Evolutionary conservation across 1,140 invertebrate genomes (phyloP).

Genomic region (Formica exsecta): DNA sequence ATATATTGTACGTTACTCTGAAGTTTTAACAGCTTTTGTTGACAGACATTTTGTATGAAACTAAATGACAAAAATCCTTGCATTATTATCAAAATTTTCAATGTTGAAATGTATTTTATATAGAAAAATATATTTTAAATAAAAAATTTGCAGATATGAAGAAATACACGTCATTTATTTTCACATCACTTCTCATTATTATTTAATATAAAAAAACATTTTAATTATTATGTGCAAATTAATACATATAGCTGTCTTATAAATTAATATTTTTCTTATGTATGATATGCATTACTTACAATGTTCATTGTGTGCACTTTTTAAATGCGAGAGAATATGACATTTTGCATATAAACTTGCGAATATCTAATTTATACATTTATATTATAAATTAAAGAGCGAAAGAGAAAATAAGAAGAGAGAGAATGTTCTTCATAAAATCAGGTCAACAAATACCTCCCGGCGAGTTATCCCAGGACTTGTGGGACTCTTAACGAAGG

Average conservation of each 20-base stretch:
- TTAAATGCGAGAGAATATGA: neutral
- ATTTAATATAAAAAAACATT: neutral
- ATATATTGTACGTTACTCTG: neutral
- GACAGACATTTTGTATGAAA: neutral
- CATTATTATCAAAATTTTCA: neutral
- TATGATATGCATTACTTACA: neutral
- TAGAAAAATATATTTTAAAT: neutral
- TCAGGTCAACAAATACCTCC: conserved; percentile 1
- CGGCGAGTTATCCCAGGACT: conserved; percentile 19
- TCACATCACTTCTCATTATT: neutral
- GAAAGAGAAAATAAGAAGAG: neutral
- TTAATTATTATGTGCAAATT: neutral
- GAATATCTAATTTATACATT: conserved; percentile 5
- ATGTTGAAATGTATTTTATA: neutral
- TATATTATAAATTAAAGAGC: conserved; percentile 4
- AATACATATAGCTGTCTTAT: neutral
- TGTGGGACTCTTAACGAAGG: conserved; percentile 49
- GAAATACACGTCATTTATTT: neutral
- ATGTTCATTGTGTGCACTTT: neutral
- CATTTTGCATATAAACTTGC: neutral
- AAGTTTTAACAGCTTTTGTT: conserved; percentile 19
- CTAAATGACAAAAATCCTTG: neutral
- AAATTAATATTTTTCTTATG: no score
- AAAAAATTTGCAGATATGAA: neutral
- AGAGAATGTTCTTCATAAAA: conserved; percentile 29